These are phyloP conservation scores for Actinemys pallida DNA, from an alignment of 2,113 vertebrate species.

Conservation along the genomic window DNA sequence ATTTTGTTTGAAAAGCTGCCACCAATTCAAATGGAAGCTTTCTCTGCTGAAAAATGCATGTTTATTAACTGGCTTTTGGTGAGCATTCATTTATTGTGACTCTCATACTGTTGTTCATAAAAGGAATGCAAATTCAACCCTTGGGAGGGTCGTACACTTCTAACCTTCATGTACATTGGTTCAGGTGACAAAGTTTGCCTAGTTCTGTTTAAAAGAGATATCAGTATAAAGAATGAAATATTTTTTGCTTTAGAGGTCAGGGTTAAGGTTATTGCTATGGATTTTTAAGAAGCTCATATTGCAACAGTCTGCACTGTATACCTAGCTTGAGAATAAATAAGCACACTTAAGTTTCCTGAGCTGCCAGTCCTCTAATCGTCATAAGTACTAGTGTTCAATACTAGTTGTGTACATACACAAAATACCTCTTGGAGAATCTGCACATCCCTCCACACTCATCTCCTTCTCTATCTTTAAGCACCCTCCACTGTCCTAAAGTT, in stretches of 20 bases:
- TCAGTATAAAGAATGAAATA: not conserved
- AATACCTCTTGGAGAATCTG: slow-evolving; percentile 35
- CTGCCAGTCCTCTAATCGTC: slow-evolving; percentile 66
- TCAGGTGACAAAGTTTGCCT: not conserved
- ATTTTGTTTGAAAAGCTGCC: slow-evolving; percentile 16
- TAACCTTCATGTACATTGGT: not conserved
- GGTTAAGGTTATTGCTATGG: slow-evolving; percentile 30
- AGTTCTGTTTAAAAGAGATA: not conserved
- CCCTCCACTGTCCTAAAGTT: not conserved
- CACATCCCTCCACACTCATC: slow-evolving; percentile 22
- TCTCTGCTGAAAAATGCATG: slow-evolving; percentile 14
- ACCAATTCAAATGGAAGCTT: not conserved
- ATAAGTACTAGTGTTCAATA: slow-evolving; percentile 33
- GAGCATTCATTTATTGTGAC: slow-evolving; percentile 17
- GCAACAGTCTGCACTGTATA: slow-evolving; percentile 56
- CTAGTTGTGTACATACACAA: not conserved
- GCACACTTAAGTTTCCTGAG: slow-evolving; percentile 59
- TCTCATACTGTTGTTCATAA: not conserved
- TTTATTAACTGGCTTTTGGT: slow-evolving; percentile 16
- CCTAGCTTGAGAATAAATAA: slow-evolving; percentile 64
- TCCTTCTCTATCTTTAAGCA: slow-evolving; percentile 25
- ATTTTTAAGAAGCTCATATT: slow-evolving; percentile 5
- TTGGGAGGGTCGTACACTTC: not conserved
- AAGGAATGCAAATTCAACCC: not conserved
- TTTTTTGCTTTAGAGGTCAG: slow-evolving; percentile 16